These are phyloP conservation scores for Bolinopsis microptera DNA, from an alignment of 37 sponge, comb jelly and placozoan species.

Conservation along the genomic window DNA sequence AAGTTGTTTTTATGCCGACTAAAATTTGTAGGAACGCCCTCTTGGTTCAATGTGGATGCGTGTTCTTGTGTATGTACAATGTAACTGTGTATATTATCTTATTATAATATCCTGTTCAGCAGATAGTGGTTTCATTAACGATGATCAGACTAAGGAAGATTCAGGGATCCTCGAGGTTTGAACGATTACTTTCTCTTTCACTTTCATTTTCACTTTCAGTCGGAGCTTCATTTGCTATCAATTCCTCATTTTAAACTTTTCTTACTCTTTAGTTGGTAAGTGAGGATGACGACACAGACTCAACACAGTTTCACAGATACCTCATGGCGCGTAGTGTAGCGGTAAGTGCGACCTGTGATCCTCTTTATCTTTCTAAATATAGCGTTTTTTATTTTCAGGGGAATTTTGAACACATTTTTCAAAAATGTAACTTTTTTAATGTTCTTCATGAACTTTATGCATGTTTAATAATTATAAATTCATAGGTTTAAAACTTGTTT, in stretches of 20 bases:
- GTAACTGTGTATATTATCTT: neutral
- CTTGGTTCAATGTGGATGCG: too few relatives aligned
- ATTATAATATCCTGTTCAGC: neutral
- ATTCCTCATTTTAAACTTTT: too few relatives aligned
- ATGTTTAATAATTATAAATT: too few relatives aligned
- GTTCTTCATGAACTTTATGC: too few relatives aligned
- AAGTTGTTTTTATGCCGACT: neutral
- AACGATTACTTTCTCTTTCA: neutral
- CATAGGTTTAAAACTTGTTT: too few relatives aligned
- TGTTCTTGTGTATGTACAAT: too few relatives aligned
- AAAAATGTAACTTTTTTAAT: too few relatives aligned
- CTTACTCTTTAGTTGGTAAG: neutral
- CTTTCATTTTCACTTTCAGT: too few relatives aligned
- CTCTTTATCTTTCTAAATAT: neutral
- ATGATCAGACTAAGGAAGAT: conserved; percentile 27
- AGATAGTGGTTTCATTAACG: conserved; percentile 53
- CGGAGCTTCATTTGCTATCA: too few relatives aligned
- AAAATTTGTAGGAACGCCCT: neutral
- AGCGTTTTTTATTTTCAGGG: too few relatives aligned
- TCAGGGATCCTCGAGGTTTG: conserved; percentile 26
- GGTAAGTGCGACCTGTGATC: neutral
- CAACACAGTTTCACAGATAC: conserved; percentile 8
- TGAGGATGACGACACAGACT: conserved; percentile 6
- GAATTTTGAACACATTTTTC: too few relatives aligned
- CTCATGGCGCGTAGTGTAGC: conserved; percentile 17